Conservation (phyloP, 2,113 vertebrate genomes). For the Scopus umbretta region DNA sequence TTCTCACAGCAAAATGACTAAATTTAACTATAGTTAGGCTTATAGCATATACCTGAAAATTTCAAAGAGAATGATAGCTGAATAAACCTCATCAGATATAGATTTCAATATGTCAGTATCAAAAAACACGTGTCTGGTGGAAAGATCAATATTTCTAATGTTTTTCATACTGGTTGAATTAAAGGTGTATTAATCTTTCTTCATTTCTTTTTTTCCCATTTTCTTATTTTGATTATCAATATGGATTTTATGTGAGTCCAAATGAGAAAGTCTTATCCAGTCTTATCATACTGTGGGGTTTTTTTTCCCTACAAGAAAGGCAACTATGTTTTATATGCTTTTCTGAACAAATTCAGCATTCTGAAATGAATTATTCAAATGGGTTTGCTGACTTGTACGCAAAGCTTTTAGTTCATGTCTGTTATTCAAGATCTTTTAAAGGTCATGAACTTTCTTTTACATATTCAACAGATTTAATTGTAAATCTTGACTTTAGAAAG, state of each 20-base stretch:
- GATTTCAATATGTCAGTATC: neutral
- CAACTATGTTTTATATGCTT: neutral
- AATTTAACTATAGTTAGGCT: neutral
- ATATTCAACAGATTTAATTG: neutral
- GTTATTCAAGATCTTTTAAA: neutral
- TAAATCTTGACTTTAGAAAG: neutral
- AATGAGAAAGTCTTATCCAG: neutral
- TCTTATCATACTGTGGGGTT: neutral
- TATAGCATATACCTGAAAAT: neutral
- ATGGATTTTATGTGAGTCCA: neutral
- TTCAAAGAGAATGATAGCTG: neutral
- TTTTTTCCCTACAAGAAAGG: neutral
- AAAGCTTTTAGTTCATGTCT: neutral
- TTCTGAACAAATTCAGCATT: neutral
- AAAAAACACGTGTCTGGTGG: neutral
- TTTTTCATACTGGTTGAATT: neutral
- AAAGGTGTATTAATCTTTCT: neutral
- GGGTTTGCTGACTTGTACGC: neutral
- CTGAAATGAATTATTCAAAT: neutral
- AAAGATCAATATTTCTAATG: neutral
- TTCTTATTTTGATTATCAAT: neutral
- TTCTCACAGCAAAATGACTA: neutral
- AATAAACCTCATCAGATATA: neutral
- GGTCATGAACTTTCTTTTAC: neutral
- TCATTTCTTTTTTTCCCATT: neutral